Percentiles rank a stretch among this genome's conserved stretches.
Evolutionary conservation across 2,113 vertebrate species (phyloP).

Genomic region (Psilopogon haemacephalus): DNA sequence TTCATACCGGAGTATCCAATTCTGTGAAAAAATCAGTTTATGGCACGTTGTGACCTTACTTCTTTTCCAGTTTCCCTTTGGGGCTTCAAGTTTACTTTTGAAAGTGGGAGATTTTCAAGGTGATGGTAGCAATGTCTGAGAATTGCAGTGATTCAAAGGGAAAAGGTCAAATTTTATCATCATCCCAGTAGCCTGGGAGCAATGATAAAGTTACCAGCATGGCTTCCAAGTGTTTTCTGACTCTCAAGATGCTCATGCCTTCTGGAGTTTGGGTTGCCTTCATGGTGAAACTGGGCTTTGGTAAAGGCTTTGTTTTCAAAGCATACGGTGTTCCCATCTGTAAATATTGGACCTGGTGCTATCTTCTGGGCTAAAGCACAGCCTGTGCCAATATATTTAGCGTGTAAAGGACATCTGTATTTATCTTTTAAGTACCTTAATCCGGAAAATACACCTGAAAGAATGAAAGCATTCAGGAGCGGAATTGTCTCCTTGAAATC

Average conservation of each 20-base stretch:
- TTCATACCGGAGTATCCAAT: background rate
- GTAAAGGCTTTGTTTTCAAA: constrained; percentile 29
- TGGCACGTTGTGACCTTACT: background rate
- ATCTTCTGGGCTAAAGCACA: background rate
- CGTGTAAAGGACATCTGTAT: background rate
- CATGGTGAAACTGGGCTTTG: background rate
- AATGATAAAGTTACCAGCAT: background rate
- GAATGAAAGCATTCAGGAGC: background rate
- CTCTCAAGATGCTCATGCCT: background rate
- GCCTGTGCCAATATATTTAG: background rate
- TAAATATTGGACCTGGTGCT: background rate
- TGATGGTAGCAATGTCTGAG: background rate
- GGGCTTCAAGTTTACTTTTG: background rate
- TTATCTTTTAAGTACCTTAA: constrained; percentile 33
- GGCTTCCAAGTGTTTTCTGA: background rate
- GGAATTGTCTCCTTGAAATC: background rate
- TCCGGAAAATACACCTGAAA: background rate
- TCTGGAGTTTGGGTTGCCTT: background rate
- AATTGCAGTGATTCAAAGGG: background rate
- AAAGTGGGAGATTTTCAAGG: background rate
- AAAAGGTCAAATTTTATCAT: background rate
- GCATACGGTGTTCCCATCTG: background rate
- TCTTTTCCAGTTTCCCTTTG: background rate
- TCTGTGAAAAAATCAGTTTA: background rate
- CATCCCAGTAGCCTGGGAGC: background rate